Evolutionary conservation across 2,797 vertebrate genomes (phyloP), one percentile per base, ranked within the genome.

Genomic region (Ibycter americanus): DNA sequence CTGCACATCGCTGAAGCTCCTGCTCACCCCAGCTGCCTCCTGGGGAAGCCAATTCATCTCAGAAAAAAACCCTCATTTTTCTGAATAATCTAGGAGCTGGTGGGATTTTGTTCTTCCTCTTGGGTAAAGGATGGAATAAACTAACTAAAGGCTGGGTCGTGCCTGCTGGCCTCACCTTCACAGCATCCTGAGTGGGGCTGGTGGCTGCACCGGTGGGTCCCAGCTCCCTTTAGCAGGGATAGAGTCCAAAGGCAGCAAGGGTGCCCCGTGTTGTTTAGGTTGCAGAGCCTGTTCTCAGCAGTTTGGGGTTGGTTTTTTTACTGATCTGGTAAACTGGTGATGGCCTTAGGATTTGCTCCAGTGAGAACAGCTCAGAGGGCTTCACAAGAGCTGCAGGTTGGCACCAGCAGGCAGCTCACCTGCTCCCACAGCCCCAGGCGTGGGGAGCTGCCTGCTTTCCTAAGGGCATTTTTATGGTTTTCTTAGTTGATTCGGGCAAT

Each of bases 121-220:
- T 42, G 51, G 32, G 51, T 52, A 72, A 90, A 79, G 32, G 31
- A 67, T 51, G 12, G 27, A 54, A 31, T 8, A 18, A 78, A 58
- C 11, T 13, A 32, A 31, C 21, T 22, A 3, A 42, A 49, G 11
- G 32, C 66, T 67, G 46, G 8, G 20, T 29, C 0, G 0, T 49
- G 22, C 12, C 47, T 3, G 1, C 23, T 20, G 44, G 12, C 13
- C 20, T 46, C 78, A n/a, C 34, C 40, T 51, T 31, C 0, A 0
- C 1, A 36, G 34, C 67, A 42, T 6, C 62, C 14, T 0, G 2
- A 61, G 55, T 4, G 2, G 79, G 38, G 19, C 7, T 49, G 62
- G 27, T 27, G 82, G 54, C 68, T 17, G 8, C 2, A 1, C 18
- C 42, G 44, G 27, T n/a, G 44, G 6, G 3, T n/a, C 31, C 63